phyloP scores from a whole-genome alignment of 2,888 invertebrate species.

The Norana najaformis region DNA sequence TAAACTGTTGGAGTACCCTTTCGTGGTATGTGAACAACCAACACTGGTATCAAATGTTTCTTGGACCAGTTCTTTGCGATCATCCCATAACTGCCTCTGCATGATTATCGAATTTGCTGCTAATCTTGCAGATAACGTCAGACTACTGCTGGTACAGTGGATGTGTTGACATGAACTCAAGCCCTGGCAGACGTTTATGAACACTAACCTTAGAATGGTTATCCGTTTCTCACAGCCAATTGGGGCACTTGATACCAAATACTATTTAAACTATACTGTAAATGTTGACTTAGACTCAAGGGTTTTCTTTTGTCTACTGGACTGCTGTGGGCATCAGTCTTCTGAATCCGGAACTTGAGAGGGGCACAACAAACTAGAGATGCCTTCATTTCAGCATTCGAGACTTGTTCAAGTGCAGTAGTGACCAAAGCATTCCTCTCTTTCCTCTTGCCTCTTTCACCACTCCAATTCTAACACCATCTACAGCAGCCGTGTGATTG shows the following conservation, averaged over 20 bases:
- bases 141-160: not conserved
- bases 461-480: not conserved
- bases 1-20: not conserved
- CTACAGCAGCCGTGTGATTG: not conserved
- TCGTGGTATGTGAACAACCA: not conserved
- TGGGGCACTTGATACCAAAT: not conserved
- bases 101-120: not conserved
- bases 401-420: not conserved
- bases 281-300: not conserved
- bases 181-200: not conserved
- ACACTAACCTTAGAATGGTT: not conserved
- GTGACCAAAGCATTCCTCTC: not conserved
- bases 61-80: not conserved
- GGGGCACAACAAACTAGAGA: not conserved
- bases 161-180: not conserved
- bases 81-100: not conserved
- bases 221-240: conserved; percentile 7
- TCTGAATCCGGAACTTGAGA: not conserved
- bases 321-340: not conserved
- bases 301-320: not conserved
- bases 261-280: not conserved
- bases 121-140: not conserved
- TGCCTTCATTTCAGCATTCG: not conserved
- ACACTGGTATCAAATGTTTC: not conserved
- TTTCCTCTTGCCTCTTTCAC: not conserved